Evolutionary conservation across 2,797 vertebrate genomes (phyloP).

Genomic region (Menidia menidia): DNA sequence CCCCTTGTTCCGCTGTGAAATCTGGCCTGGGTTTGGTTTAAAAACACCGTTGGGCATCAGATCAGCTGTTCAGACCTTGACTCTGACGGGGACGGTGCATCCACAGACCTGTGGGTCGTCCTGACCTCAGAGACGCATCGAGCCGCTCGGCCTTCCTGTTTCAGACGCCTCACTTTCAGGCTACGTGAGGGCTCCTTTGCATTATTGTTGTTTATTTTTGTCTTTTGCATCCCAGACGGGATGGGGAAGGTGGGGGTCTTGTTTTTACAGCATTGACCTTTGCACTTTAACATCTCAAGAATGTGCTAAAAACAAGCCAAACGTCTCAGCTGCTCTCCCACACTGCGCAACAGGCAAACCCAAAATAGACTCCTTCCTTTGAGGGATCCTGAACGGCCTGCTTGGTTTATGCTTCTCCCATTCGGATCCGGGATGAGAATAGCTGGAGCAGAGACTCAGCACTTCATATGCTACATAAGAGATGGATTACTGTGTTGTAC

Average conservation of each 20-base stretch:
- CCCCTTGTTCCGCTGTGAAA: not conserved
- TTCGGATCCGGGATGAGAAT: slow-evolving; percentile 46
- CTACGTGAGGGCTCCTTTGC: slow-evolving; percentile 27
- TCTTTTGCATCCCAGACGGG: slow-evolving; percentile 39
- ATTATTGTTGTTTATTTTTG: slow-evolving; percentile 37
- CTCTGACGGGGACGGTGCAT: not conserved
- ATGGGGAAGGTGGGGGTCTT: slow-evolving; percentile 30
- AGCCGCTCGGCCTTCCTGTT: slow-evolving; percentile 36
- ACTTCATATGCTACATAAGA: not conserved
- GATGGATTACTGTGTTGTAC: not conserved
- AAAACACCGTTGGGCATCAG: slow-evolving; percentile 19
- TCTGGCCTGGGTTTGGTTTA: not conserved
- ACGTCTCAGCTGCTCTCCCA: slow-evolving; percentile 85
- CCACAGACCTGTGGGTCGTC: slow-evolving; percentile 7
- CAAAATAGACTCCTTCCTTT: slow-evolving; percentile 78
- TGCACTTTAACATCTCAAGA: slow-evolving; percentile 83
- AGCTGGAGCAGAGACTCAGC: slow-evolving; percentile 1
- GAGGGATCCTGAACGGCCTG: slow-evolving; percentile 46
- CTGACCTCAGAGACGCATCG: slow-evolving; percentile 1
- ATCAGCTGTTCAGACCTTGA: slow-evolving; percentile 1
- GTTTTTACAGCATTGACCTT: slow-evolving; percentile 76
- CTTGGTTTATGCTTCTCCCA: slow-evolving; percentile 50
- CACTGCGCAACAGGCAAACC: slow-evolving; percentile 65
- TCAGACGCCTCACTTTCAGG: slow-evolving; percentile 14
- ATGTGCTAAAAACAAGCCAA: slow-evolving; percentile 76